A percentile compares a stretch with the other conserved stretches of the same genome.
Conservation (phyloP, 1,140 invertebrate species). For the Berghia stephanieae region DNA sequence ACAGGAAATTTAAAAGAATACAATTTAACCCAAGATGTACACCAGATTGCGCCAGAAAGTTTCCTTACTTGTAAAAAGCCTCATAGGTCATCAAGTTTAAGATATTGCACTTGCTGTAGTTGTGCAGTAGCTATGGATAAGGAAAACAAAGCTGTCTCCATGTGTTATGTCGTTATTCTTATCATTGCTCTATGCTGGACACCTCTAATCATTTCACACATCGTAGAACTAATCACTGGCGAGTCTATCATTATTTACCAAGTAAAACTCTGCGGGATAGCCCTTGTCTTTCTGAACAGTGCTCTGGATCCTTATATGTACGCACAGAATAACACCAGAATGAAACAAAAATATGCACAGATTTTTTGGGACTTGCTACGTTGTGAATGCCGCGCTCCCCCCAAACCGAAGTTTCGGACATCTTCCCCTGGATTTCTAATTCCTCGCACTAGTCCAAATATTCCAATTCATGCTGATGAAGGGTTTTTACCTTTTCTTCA, state of each 20-base stretch:
- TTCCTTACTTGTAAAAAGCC: too few species aligned
- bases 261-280: slow-evolving; percentile 56
- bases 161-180: slow-evolving; percentile 53
- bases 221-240: slow-evolving; percentile 48
- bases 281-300: slow-evolving; percentile 55
- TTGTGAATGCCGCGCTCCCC: slow-evolving; percentile 32
- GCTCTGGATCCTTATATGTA: slow-evolving; percentile 57
- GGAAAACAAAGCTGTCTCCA: slow-evolving; percentile 49
- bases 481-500: too few species aligned
- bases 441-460: too few species aligned
- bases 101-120: slow-evolving; percentile 39
- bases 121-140: slow-evolving; percentile 40
- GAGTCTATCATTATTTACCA: slow-evolving; percentile 55
- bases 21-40: too few species aligned
- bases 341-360: slow-evolving; percentile 43
- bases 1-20: too few species aligned
- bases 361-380: slow-evolving; percentile 39
- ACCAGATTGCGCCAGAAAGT: too few species aligned
- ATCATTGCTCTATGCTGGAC: slow-evolving; percentile 52
- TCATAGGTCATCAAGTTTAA: background rate
- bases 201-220: slow-evolving; percentile 52
- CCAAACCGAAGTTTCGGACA: background rate
- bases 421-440: background rate
- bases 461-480: too few species aligned
- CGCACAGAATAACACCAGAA: slow-evolving; percentile 46